These are phyloP conservation scores for Hirudo medicinalis DNA, from an alignment of 1,140 invertebrate genomes.

Conservation along the genomic window DNA sequence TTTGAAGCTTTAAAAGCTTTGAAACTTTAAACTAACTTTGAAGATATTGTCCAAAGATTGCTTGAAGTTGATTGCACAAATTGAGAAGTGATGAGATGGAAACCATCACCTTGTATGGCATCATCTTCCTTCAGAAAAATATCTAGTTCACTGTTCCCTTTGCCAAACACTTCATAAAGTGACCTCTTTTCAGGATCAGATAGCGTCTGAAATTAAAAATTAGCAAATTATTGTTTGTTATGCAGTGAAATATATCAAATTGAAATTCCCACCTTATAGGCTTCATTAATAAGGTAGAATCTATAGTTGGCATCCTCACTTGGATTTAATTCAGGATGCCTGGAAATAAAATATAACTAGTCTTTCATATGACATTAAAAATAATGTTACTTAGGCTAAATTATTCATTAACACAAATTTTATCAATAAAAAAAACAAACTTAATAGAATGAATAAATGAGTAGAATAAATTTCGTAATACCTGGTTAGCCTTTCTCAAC, in stretches of 20 bases:
- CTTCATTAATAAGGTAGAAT: not conserved
- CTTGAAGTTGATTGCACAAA: not conserved
- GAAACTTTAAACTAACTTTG: too few species aligned
- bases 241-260: not conserved
- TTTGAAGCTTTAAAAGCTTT: not conserved
- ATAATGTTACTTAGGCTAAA: not conserved
- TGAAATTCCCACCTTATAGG: not conserved
- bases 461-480: too few species aligned
- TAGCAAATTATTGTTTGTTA: not conserved
- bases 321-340: not conserved
- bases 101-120: not conserved
- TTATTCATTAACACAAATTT: not conserved
- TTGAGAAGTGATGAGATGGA: not conserved
- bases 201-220: not conserved
- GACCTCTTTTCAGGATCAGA: not conserved
- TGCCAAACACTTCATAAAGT: not conserved
- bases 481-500: not conserved
- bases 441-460: not conserved
- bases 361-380: not conserved
- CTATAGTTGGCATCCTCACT: not conserved
- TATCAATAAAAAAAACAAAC: not conserved
- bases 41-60: too few species aligned
- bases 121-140: constrained; percentile 4
- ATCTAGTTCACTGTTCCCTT: not conserved
- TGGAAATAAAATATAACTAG: not conserved